Conservation (phyloP, 2,113 vertebrate species). For the Spilogale gracilis region DNA sequence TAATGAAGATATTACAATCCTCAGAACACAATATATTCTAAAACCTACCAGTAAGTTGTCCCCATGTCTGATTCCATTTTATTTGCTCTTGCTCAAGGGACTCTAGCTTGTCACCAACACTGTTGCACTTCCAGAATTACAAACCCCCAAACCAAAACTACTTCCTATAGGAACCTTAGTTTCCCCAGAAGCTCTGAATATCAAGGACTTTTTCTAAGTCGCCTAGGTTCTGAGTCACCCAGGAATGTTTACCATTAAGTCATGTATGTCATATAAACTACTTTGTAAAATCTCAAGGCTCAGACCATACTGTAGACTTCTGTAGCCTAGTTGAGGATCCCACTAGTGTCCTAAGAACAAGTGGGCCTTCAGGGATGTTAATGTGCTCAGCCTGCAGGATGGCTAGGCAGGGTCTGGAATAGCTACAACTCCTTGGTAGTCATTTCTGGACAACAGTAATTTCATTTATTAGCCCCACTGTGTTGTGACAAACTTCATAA, state of each 20-base stretch:
- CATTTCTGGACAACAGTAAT: neutral
- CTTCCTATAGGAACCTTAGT: neutral
- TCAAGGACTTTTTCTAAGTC: neutral
- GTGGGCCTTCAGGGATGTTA: neutral
- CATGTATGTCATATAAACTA: neutral
- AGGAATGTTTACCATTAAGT: neutral
- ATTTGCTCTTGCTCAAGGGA: conserved; percentile 24
- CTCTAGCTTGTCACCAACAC: neutral
- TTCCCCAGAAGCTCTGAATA: neutral
- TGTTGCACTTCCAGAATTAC: conserved; percentile 7
- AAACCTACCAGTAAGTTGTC: neutral
- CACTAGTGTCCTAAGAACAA: neutral
- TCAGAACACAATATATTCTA: neutral
- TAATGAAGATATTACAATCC: conserved; percentile 9
- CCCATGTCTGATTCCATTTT: neutral
- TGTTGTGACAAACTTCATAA: neutral
- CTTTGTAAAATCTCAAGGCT: neutral
- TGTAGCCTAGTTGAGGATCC: neutral
- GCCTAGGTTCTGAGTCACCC: neutral
- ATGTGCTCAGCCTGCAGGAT: neutral
- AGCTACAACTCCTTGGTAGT: neutral
- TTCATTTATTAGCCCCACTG: neutral
- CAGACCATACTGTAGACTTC: neutral
- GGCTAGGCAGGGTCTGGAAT: neutral
- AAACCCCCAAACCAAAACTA: neutral